These are phyloP conservation scores for Cistogaster globosa DNA, from an alignment of 2,888 invertebrate genomes.

Conservation along the genomic window DNA sequence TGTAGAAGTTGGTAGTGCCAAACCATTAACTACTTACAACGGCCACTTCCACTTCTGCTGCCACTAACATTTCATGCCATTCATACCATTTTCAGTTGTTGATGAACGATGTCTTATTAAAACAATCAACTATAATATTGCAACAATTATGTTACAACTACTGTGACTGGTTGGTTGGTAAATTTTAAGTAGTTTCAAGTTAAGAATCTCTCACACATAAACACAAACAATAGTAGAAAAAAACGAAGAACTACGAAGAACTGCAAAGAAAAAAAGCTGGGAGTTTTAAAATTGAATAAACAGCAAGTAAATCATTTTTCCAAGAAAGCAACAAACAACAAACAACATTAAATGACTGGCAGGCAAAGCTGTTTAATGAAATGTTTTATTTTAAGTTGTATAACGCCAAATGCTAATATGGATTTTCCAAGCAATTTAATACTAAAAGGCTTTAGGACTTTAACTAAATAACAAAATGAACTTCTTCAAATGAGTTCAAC, in stretches of 20 bases:
- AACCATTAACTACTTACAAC: slow-evolving; percentile 48
- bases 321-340: slow-evolving; percentile 22
- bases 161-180: slow-evolving; percentile 24
- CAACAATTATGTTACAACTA: slow-evolving; percentile 19
- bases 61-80: slow-evolving; percentile 8
- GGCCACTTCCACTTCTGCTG: neutral
- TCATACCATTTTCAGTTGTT: slow-evolving; percentile 10
- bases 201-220: neutral
- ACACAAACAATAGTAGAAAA: neutral
- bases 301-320: slow-evolving; percentile 26
- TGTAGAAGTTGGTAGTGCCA: slow-evolving; percentile 61
- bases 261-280: neutral
- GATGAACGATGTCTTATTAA: slow-evolving; percentile 53
- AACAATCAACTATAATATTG: slow-evolving; percentile 28
- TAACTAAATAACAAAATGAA: too few species aligned
- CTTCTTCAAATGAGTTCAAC: neutral
- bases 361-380: neutral
- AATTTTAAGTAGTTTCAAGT: slow-evolving; percentile 44
- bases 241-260: too few species aligned
- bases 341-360: neutral
- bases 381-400: neutral
- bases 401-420: neutral
- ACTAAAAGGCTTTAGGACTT: too few species aligned
- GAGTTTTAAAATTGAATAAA: slow-evolving; percentile 23
- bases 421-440: too few species aligned